phyloP scores from a whole-genome alignment of 2,888 invertebrate species.

The Drosophila monieri region DNA sequence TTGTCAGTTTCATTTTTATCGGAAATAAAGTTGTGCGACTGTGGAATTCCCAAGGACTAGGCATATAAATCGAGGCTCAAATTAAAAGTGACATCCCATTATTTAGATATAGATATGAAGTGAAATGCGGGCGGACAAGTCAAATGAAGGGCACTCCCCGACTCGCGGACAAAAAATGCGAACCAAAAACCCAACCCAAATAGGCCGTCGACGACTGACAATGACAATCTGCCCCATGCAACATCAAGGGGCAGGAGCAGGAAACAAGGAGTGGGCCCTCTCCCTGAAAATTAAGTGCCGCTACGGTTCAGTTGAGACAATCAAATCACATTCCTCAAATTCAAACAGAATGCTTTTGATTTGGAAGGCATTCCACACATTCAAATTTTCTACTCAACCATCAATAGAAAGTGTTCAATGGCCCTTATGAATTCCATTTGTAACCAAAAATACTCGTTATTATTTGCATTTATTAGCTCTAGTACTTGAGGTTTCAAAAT shows the following conservation, averaged over 20 bases:
- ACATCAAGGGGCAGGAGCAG: background rate
- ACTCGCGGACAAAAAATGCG: background rate
- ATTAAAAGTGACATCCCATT: slow-evolving; percentile 77
- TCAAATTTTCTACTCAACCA: background rate
- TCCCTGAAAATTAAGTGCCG: slow-evolving; percentile 24
- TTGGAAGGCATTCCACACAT: slow-evolving; percentile 13
- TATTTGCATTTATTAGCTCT: background rate
- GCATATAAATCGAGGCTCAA: slow-evolving; percentile 69
- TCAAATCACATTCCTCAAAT: slow-evolving; percentile 10
- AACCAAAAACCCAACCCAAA: slow-evolving; percentile 10
- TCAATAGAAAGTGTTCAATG: background rate
- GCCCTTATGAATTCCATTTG: background rate
- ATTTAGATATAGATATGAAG: slow-evolving; percentile 62
- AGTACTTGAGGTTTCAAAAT: background rate
- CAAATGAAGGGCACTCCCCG: slow-evolving; percentile 43
- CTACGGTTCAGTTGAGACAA: slow-evolving; percentile 3
- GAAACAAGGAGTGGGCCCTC: background rate
- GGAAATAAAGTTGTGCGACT: slow-evolving; percentile 45
- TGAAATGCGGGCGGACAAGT: slow-evolving; percentile 20
- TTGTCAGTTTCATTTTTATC: slow-evolving; percentile 52
- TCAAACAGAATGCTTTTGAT: slow-evolving; percentile 2
- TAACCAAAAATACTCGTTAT: background rate
- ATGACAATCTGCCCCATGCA: slow-evolving; percentile 33
- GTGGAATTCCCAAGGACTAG: slow-evolving; percentile 16
- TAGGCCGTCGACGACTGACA: slow-evolving; percentile 32